phyloP scores from a whole-genome alignment of 2,888 invertebrate species.

The Lacanobia wlatinum region DNA sequence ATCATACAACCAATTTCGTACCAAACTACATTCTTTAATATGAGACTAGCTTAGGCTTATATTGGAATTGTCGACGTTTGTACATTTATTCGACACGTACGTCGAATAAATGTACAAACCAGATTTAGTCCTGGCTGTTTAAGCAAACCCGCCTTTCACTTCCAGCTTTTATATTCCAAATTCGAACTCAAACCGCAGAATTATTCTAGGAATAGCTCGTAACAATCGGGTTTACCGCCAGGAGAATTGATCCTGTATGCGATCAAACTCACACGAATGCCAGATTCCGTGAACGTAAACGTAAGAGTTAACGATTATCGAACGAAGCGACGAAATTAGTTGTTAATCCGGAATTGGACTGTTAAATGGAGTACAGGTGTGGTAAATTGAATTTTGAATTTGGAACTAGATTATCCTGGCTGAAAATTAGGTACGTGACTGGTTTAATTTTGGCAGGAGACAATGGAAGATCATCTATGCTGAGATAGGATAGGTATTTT shows the following conservation, averaged over 20 bases:
- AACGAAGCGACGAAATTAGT: conserved; percentile 73
- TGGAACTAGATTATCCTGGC: conserved; percentile 37
- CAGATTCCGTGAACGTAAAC: conserved; percentile 67
- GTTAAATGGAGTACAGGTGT: conserved; percentile 65
- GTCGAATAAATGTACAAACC: not conserved
- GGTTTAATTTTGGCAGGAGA: conserved; percentile 11
- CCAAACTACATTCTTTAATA: too few relatives aligned
- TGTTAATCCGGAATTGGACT: conserved; percentile 68
- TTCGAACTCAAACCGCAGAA: conserved; percentile 59
- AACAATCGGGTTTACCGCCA: conserved; percentile 73
- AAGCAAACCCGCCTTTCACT: not conserved
- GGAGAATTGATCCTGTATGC: conserved; percentile 72
- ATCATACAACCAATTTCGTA: too few relatives aligned
- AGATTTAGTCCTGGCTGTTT: not conserved
- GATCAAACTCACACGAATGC: conserved; percentile 68
- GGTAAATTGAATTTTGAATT: conserved; percentile 64
- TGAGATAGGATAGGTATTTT: not conserved
- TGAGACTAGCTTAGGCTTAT: too few relatives aligned
- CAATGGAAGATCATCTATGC: conserved; percentile 6
- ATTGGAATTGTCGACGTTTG: too few relatives aligned
- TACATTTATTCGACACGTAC: too few relatives aligned
- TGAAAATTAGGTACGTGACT: conserved; percentile 43
- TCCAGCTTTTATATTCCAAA: conserved; percentile 36
- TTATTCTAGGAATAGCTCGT: conserved; percentile 69
- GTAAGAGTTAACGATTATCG: conserved; percentile 76